Evolutionary conservation across 2,797 vertebrate genomes (phyloP).

Genomic region (Phrynocephalus forsythii): DNA sequence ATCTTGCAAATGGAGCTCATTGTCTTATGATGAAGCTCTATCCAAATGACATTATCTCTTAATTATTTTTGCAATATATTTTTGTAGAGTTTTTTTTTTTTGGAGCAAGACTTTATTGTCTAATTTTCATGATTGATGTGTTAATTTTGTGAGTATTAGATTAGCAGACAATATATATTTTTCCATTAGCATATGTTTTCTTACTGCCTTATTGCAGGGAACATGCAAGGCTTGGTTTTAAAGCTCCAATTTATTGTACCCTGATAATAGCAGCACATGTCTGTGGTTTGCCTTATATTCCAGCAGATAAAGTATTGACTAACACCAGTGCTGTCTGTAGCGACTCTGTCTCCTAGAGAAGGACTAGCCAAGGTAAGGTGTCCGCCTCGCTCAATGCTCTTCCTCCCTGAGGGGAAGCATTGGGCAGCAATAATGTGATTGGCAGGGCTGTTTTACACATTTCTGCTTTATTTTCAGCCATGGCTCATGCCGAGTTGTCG

Average conservation of each 20-base stretch:
- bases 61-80: constrained; percentile 75
- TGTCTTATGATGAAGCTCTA: constrained; percentile 50
- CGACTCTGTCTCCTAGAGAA: constrained; percentile 5
- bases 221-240: constrained; percentile 40
- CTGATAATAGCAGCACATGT: background rate
- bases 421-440: background rate
- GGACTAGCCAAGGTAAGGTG: background rate
- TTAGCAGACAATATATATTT: constrained; percentile 70
- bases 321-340: background rate
- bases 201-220: constrained; percentile 65
- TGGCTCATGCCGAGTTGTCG: too few species aligned
- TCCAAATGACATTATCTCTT: constrained; percentile 61
- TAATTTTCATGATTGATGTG: constrained; percentile 75
- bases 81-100: constrained; percentile 68
- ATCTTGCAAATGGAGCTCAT: constrained; percentile 44
- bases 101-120: constrained; percentile 66
- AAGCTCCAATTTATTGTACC: constrained; percentile 23
- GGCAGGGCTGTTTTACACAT: background rate
- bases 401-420: background rate
- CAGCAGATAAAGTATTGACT: background rate
- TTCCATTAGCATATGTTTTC: constrained; percentile 71
- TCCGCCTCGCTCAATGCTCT: background rate
- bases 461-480: background rate
- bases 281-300: background rate
- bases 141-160: constrained; percentile 75